A percentile compares a stretch with the other conserved stretches of the same genome.
Evolutionary conservation across 2,797 vertebrate genomes (phyloP).

Genomic region (Peromyscus eremicus): DNA sequence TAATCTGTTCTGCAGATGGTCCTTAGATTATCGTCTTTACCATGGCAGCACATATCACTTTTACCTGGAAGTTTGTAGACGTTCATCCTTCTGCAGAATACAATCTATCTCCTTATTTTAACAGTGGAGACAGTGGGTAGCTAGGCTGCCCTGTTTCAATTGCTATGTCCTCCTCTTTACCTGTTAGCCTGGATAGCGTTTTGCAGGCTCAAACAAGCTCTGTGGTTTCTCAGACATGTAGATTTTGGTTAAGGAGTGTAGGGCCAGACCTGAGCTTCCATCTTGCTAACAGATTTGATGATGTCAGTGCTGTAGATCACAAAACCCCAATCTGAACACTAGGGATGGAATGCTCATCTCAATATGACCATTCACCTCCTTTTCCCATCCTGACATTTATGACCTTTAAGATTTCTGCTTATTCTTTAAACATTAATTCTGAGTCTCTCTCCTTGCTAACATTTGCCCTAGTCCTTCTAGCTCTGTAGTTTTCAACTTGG

Average conservation of each 20-base stretch:
- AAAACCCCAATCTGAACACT: background rate
- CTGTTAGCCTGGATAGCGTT: too few relatives aligned
- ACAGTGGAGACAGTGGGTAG: background rate
- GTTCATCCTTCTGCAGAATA: background rate
- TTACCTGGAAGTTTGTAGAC: background rate
- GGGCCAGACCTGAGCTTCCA: background rate
- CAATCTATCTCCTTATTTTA: background rate
- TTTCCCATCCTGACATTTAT: background rate
- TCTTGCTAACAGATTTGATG: background rate
- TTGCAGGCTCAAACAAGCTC: background rate
- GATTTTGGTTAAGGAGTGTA: background rate
- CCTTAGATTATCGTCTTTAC: background rate
- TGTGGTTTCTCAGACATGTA: background rate
- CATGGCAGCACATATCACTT: background rate
- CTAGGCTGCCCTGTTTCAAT: background rate
- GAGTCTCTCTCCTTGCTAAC: background rate
- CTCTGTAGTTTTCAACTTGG: constrained; percentile 33
- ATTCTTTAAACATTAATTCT: background rate
- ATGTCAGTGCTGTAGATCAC: accelerated
- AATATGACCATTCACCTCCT: background rate
- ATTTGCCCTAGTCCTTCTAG: background rate
- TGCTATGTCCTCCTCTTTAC: background rate
- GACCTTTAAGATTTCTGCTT: constrained; percentile 14
- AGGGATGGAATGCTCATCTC: background rate
- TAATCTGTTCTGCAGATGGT: background rate